Conservation (phyloP, 2,797 vertebrate genomes). For the Chelonia mydas region DNA sequence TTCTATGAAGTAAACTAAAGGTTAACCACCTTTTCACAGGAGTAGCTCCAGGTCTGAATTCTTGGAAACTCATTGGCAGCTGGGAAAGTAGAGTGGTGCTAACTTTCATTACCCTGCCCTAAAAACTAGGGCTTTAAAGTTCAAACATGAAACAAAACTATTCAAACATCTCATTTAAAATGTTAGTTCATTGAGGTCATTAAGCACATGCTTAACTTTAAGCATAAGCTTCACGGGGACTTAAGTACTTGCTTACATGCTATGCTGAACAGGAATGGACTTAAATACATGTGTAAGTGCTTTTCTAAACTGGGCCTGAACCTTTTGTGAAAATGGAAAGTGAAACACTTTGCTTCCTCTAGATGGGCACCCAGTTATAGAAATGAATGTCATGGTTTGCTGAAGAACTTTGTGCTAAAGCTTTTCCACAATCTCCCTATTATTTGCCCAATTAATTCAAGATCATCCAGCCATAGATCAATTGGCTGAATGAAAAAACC, state of each 20-base stretch:
- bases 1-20: not conserved
- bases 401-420: not conserved
- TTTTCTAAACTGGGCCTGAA: not conserved
- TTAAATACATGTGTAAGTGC: not conserved
- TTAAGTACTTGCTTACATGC: not conserved
- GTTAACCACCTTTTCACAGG: not conserved
- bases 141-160: not conserved
- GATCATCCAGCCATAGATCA: not conserved
- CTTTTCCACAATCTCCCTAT: not conserved
- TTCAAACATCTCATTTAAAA: not conserved
- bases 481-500: not conserved
- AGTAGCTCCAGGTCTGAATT: not conserved
- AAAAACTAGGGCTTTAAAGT: constrained; percentile 10
- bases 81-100: not conserved
- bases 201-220: not conserved
- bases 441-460: not conserved
- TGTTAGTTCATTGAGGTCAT: not conserved
- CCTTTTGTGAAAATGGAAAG: not conserved
- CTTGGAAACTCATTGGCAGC: not conserved
- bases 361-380: not conserved
- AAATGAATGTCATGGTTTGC: not conserved
- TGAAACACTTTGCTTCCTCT: not conserved
- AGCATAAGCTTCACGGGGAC: not conserved
- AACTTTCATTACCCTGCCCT: not conserved
- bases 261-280: not conserved